Evolutionary conservation across 2,797 vertebrate genomes (phyloP), one percentile per base, ranked within the genome.

Genomic region (Merluccius polli): DNA sequence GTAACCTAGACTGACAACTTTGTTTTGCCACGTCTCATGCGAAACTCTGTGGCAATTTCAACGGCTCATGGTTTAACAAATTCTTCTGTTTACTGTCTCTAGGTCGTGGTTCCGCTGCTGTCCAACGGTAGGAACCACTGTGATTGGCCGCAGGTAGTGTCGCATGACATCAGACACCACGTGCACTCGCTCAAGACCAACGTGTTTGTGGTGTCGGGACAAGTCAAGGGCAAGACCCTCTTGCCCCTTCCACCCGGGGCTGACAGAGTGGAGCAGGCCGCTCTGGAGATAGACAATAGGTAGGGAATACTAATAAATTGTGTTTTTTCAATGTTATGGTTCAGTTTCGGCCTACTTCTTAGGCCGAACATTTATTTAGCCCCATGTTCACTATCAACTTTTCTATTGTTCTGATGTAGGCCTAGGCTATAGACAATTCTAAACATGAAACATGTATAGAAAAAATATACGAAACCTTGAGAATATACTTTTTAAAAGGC

Each of bases 91-190:
- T 4, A 18, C 15, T 13, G 12, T n/a, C n/a, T 87, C 7, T 16
- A 99, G 98, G 93, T 98, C 24, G 79, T 97, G 0, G 91, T 91
- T 44, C 96, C 96, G 0, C 75, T 98, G 84, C 88, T 99, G 81
- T 92, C 88, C 0, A 97, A 96, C 83, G 73, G 83, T 18, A 94
- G 80, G 84, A 98, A 98, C 88, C 94, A 95, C 29, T 72, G 76
- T 12, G 91, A 89, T 6, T 96, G 96, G 96, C 96, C 97, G 0
- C 90, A 90, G 1, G 94, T 95, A 8, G 91, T 98, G 29, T 93
- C 93, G 29, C 91, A 95, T 63, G 97, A 99, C 75, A 32, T 99
- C 59, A 81, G 83, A 63, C 90, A 4, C 16, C 95, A 97, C 0
- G 85, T 95, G 70, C 92, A 95, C 81, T 85, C 69, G 41, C 93